These are phyloP conservation scores for Nestor notabilis DNA, from an alignment of 2,113 vertebrate genomes.

Conservation along the genomic window DNA sequence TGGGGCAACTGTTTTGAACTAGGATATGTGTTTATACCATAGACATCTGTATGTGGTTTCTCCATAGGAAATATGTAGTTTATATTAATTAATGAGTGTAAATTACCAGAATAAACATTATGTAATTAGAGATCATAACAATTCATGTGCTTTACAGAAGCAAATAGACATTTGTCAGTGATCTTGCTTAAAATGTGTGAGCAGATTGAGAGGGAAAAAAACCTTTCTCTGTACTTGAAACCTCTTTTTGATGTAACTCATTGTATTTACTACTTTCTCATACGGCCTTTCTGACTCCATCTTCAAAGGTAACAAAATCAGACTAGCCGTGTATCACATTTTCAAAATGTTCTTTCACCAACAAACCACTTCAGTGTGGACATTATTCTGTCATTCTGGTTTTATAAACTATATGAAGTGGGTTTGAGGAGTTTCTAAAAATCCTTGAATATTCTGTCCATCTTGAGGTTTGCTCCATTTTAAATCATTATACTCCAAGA, in stretches of 20 bases:
- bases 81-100: not conserved
- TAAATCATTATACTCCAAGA: not conserved
- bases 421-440: not conserved
- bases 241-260: not conserved
- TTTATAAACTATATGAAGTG: not conserved
- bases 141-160: not conserved
- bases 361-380: not conserved
- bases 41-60: not conserved
- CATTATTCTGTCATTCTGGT: not conserved
- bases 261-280: not conserved
- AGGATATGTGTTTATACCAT: not conserved
- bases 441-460: not conserved
- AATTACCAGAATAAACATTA: not conserved
- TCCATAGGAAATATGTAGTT: not conserved
- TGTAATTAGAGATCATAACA: not conserved
- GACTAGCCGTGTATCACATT: not conserved
- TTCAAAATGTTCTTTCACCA: not conserved
- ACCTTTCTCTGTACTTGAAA: not conserved
- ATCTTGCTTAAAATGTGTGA: not conserved
- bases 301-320: not conserved
- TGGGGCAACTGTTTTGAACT: not conserved
- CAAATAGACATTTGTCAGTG: not conserved
- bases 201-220: not conserved
- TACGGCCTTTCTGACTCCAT: not conserved
- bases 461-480: not conserved